phyloP scores from a whole-genome alignment of 2,888 invertebrate species.

The Oxystoma pomonae region DNA sequence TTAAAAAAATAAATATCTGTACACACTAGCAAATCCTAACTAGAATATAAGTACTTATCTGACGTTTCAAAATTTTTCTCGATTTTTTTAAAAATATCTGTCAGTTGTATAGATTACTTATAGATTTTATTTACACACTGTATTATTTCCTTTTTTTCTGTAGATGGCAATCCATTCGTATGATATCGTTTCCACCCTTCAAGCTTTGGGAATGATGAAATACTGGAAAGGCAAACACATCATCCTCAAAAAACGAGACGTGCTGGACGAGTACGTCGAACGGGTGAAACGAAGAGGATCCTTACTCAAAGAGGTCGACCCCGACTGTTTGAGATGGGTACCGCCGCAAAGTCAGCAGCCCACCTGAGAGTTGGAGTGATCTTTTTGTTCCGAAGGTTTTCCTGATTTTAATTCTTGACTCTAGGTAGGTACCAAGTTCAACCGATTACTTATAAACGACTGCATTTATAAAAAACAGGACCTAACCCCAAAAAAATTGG shows the following conservation, averaged over 20 bases:
- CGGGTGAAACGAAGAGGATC: constrained; percentile 70
- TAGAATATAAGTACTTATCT: too few species aligned
- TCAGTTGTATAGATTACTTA: too few species aligned
- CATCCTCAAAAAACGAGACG: constrained; percentile 90
- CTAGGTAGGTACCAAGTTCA: too few species aligned
- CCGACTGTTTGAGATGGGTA: constrained; percentile 83
- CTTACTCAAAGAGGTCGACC: constrained; percentile 84
- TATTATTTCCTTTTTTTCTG: too few species aligned
- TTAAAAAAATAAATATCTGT: too few species aligned
- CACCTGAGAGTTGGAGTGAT: constrained; percentile 24
- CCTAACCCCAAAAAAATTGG: too few species aligned
- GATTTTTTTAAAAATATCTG: too few species aligned
- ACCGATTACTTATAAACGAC: too few species aligned
- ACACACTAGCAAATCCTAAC: too few species aligned
- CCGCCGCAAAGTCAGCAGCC: constrained; percentile 53
- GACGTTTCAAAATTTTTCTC: too few species aligned
- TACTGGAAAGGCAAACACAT: constrained; percentile 97
- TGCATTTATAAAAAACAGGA: too few species aligned
- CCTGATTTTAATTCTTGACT: not conserved
- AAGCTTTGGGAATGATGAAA: constrained; percentile 95
- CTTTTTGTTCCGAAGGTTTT: constrained; percentile 4
- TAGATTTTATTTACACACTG: too few species aligned
- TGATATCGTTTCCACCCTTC: constrained; percentile 96
- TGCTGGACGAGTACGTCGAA: constrained; percentile 88
- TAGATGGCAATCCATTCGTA: constrained; percentile 90